Base-by-base conservation (phyloP, 2,888 invertebrate genomes). In the Dione juno region DNA sequence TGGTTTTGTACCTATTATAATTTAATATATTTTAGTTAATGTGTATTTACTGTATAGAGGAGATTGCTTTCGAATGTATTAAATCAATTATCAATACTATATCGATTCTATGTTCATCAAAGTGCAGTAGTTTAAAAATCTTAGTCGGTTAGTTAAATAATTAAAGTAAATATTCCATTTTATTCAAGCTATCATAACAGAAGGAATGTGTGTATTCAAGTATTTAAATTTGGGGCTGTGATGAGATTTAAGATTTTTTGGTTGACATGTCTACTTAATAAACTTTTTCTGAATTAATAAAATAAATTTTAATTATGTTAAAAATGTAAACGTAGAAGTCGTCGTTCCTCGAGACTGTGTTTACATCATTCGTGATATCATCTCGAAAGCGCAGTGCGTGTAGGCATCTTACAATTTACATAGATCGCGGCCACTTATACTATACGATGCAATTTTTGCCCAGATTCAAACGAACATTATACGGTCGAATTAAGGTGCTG, bases 351-450 rank as follows among this genome's bases (percentile, higher is more conserved):
- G 76, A 74, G 73, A 74, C 67, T 75, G 76, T 75, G 77, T 78
- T 79, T 77, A 80, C 81, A 81, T 82, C 79, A 80, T 85, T 83
- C 82, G 81, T 82, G 89, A 85, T 85, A 86, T 82, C 82, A 88
- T 89, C 88, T 88, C 83, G 87, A 89, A 88, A 89, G 89, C 84
- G 85, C 83, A 84, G 80, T 85, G 87, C 88, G 88, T 89, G 88
- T 87, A 89, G 87, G 86, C 85, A 74, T 74, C 48, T 66, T 52
- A 71, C 48, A 66, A 89, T 90, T 90, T 89, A 89, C 89, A 88
- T 89, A 88, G 86, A 88, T 85, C 85, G 87, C 84, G 87, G 88
- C 86, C 87, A 88, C 86, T 85, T 79, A 79, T 77, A 81, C 81
- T 82, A 81, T 86, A 84, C 84, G 80, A 82, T 77, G 83, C 84